Evolutionary conservation across 1,140 invertebrate species (phyloP), one percentile per base, ranked within the genome.

Genomic region (Drosophila ohnishii): DNA sequence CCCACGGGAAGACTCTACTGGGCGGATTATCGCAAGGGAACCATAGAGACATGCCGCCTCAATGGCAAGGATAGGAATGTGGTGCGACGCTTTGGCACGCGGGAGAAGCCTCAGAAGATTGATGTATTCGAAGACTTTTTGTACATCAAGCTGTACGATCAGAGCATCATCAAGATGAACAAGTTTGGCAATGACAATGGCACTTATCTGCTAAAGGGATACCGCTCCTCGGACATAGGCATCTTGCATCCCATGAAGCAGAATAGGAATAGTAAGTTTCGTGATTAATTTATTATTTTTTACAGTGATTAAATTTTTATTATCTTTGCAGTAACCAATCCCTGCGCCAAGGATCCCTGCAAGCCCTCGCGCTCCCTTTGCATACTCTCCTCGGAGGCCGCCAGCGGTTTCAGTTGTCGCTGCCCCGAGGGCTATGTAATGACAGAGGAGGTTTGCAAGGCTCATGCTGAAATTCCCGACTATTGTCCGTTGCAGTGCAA

Each of bases 41-140:
- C 93, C 0, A 93, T 96, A n/a, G 95, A 96, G 90, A 94, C 94
- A 34, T 92, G 94, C 3, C 93, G 93, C 50, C 91, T 96, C 1
- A 94, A 96, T 88, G 96, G 96, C 48, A 93, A 92, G 47, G 93
- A 95, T 89, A 92, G 95, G 19, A 92, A 93, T 60, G 67, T 94
- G 11, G 93, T 95, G 2, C 92, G 92, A 50, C 90, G 92, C 28
- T 95, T 95, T 75, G 78, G 84, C 25, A 92, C 84, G 9, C 83
- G 86, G 25, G 93, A 92, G 53, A 93, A 93, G 83, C 96, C 96
- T 0, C 94, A 93, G 79, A 95, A 94, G 85, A 89, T 97, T 3
- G 95, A 96, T 71, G 93, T 96, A 0, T 96, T 96, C 91, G 95
- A 96, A 92, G 94, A 96, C 78, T 92, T 92, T 57, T 67, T 96